Evolutionary conservation across 2,888 invertebrate species (phyloP).

Genomic region (Bellardia pandia): DNA sequence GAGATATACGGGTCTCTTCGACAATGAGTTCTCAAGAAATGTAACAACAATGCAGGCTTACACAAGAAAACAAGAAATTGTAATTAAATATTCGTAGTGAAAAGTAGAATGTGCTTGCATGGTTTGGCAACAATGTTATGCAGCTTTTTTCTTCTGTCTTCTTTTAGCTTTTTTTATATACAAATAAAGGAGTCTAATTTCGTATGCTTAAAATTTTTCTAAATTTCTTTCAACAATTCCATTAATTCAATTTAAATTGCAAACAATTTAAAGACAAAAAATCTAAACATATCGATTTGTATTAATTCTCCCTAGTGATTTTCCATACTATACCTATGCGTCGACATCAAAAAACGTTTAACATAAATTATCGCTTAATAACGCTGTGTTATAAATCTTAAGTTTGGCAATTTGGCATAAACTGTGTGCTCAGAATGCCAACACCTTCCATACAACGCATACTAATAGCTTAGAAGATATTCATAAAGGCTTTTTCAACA

Average conservation of each 20-base stretch:
- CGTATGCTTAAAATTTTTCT: no score
- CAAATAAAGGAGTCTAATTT: no score
- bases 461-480: background rate
- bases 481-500: no score
- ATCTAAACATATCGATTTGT: slow-evolving; percentile 40
- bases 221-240: background rate
- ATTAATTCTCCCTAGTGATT: background rate
- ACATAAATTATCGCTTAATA: slow-evolving; percentile 64
- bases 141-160: no score
- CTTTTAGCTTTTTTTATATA: no score
- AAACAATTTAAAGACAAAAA: background rate
- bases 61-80: no score
- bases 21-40: no score
- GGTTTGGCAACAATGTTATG: no score
- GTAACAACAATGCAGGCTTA: no score
- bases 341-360: slow-evolving; percentile 54
- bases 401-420: slow-evolving; percentile 57
- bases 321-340: background rate
- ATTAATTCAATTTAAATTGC: slow-evolving; percentile 14
- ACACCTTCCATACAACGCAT: slow-evolving; percentile 18
- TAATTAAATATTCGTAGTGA: no score
- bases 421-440: slow-evolving; percentile 28
- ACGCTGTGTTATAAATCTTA: slow-evolving; percentile 54
- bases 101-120: no score
- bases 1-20: no score